A percentile compares a stretch with the other conserved stretches of the same genome.
Conservation (phyloP, 2,113 vertebrate genomes). For the Cercocebus atys region DNA sequence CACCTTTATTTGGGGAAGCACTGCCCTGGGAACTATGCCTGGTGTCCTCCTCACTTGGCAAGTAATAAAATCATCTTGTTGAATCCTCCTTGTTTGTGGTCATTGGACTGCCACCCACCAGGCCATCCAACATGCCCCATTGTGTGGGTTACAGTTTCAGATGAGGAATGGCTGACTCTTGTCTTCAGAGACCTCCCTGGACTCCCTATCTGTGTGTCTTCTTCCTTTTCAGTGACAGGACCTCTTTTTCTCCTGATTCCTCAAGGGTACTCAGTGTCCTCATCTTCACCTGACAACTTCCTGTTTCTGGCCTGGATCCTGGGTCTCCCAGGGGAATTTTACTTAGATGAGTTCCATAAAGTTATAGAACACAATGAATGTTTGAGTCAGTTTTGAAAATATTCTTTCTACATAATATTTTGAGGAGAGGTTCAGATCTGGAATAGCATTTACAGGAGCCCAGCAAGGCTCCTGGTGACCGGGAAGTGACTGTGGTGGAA, state of each 20-base stretch:
- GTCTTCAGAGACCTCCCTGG: background rate
- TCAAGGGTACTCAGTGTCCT: conserved; percentile 1
- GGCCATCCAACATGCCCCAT: too few species aligned
- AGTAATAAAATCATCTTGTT: too few species aligned
- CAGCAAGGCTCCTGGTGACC: background rate
- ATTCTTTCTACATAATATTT: background rate
- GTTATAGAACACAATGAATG: background rate
- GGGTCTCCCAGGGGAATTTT: conserved; percentile 3
- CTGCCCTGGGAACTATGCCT: too few species aligned
- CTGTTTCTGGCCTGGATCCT: conserved; percentile 19
- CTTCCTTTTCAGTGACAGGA: background rate
- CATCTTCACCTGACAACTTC: background rate
- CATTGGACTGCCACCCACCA: too few species aligned
- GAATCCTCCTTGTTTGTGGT: too few species aligned
- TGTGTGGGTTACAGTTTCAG: background rate
- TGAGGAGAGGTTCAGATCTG: background rate
- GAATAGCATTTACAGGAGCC: background rate
- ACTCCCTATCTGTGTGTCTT: background rate
- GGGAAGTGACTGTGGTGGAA: background rate
- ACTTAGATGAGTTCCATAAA: conserved; percentile 17
- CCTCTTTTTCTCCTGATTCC: background rate
- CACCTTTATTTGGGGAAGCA: too few species aligned
- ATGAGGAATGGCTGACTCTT: background rate
- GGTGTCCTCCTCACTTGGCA: too few species aligned
- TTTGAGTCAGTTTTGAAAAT: conserved; percentile 30